A percentile compares a stretch with the other conserved stretches of the same genome.
Evolutionary conservation across 2,113 vertebrate species (phyloP).

Genomic region (Campylomormyrus numenius): DNA sequence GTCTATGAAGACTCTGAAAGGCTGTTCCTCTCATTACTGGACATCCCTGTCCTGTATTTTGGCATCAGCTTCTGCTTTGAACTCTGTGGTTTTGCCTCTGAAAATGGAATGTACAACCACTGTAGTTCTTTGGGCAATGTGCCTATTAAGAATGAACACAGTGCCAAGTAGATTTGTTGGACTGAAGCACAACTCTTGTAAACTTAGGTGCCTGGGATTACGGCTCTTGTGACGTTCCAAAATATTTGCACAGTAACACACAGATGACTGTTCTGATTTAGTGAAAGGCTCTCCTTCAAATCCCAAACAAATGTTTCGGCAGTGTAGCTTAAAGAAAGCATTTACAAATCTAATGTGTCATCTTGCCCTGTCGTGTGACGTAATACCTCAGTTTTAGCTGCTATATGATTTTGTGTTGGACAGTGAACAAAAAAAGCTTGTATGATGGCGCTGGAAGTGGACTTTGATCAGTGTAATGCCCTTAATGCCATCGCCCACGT

Average conservation of each 20-base stretch:
- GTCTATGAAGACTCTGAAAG: not conserved
- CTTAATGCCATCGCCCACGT: not conserved
- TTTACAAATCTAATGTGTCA: not conserved
- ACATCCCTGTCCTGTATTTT: not conserved
- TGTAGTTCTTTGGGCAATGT: not conserved
- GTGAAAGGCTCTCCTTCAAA: not conserved
- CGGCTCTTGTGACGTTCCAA: not conserved
- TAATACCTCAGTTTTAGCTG: not conserved
- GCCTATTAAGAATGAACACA: conserved; percentile 10
- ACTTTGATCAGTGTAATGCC: not conserved
- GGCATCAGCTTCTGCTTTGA: not conserved
- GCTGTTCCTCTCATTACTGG: not conserved
- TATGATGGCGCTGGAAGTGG: not conserved
- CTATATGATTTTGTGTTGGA: not conserved
- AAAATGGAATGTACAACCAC: not conserved
- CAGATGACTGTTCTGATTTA: not conserved
- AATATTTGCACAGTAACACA: not conserved
- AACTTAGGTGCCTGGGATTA: not conserved
- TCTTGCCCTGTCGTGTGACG: not conserved
- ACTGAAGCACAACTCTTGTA: not conserved
- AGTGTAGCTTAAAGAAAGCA: not conserved
- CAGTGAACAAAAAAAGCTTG: not conserved
- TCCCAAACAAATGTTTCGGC: not conserved
- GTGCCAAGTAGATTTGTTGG: not conserved
- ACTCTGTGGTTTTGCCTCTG: not conserved